Evolutionary conservation across 2,113 vertebrate species (phyloP).

Genomic region (Monopterus albus): DNA sequence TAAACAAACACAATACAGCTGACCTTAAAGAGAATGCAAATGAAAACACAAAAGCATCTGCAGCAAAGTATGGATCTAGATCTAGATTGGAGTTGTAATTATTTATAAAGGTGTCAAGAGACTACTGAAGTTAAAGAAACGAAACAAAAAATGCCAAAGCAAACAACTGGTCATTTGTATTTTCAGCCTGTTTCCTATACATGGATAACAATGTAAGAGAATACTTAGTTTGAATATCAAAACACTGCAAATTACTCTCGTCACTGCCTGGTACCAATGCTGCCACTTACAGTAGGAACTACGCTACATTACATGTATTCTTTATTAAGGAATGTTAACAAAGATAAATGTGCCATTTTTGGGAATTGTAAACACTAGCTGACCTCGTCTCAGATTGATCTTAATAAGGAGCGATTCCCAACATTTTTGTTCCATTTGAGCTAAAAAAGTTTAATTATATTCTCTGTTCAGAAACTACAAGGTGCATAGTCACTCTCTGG

Average conservation of each 20-base stretch:
- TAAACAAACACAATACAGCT: not conserved
- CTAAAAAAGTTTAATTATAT: not conserved
- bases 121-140: not conserved
- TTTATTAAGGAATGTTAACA: conserved; percentile 41
- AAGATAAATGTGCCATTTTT: conserved; percentile 23
- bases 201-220: not conserved
- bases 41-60: not conserved
- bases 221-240: not conserved
- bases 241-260: not conserved
- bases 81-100: not conserved
- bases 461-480: conserved; percentile 39
- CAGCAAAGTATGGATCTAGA: not conserved
- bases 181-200: not conserved
- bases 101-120: not conserved
- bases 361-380: not conserved
- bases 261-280: not conserved
- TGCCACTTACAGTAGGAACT: not conserved
- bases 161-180: not conserved
- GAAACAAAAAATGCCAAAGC: not conserved
- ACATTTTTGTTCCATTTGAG: conserved; percentile 45
- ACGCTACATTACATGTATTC: not conserved
- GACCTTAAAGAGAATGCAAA: not conserved
- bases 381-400: not conserved
- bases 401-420: not conserved
- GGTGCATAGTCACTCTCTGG: conserved; percentile 39